Evolutionary conservation across 2,797 vertebrate species (phyloP).

Genomic region (Lemur catta): DNA sequence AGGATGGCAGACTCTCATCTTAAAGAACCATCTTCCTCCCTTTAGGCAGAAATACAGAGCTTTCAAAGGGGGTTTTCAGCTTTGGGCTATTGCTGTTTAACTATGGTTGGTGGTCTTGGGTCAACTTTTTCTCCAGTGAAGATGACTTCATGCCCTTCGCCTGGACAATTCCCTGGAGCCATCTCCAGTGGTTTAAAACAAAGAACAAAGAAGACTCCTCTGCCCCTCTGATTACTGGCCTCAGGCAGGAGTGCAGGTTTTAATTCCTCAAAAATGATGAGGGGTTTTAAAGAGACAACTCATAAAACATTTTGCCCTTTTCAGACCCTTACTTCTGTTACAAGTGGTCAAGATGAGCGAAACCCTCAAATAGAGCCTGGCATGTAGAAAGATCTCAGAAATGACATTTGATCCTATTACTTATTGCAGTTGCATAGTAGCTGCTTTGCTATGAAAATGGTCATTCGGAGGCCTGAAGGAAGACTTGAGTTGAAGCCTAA

Average conservation of each 20-base stretch:
- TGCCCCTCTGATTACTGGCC: background rate
- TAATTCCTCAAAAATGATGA: background rate
- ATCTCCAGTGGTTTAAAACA: background rate
- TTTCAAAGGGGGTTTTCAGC: background rate
- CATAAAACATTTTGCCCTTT: background rate
- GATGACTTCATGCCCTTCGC: background rate
- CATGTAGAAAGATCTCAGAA: background rate
- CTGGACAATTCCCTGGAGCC: background rate
- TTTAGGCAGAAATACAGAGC: background rate
- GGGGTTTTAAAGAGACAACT: background rate
- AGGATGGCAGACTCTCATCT: background rate
- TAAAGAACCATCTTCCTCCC: background rate
- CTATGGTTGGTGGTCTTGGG: background rate
- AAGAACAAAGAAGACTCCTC: background rate
- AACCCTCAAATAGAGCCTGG: background rate
- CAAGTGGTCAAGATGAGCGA: background rate
- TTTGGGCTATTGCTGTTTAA: background rate
- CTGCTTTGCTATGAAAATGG: background rate
- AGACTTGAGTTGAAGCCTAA: background rate
- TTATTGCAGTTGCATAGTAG: background rate
- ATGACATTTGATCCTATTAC: too few species aligned
- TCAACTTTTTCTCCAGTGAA: background rate
- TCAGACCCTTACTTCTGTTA: background rate
- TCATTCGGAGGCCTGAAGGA: background rate
- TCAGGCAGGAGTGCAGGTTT: background rate